phyloP scores from a whole-genome alignment of 1,140 invertebrate genomes.

The Macrostomum lignano region DNA sequence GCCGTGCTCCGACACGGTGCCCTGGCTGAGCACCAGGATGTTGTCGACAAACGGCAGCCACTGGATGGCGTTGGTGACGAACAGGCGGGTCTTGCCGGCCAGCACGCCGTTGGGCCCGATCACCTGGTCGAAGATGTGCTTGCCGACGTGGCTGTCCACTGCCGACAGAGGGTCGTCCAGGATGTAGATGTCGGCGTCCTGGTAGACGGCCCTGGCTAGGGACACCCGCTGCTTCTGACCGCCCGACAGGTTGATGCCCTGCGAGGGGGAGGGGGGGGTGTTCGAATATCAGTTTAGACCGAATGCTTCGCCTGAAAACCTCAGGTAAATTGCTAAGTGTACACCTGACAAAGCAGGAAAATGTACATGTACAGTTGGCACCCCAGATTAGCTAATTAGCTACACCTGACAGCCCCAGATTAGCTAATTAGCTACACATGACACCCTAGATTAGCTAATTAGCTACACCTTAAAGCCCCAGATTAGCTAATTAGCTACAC shows the following conservation, averaged over 20 bases:
- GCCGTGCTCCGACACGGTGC: slow-evolving; percentile 19
- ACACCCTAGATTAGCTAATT: too few relatives aligned
- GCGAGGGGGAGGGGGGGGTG: too few relatives aligned
- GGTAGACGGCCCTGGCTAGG: slow-evolving; percentile 47
- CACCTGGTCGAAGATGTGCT: slow-evolving; percentile 25
- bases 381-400: too few relatives aligned
- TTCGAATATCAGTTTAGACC: too few relatives aligned
- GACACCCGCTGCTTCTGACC: slow-evolving; percentile 49
- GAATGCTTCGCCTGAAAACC: too few relatives aligned
- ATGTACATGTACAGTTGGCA: too few relatives aligned
- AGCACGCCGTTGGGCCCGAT: slow-evolving; percentile 39
- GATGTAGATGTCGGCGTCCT: slow-evolving; percentile 38
- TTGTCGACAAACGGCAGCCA: slow-evolving; percentile 19
- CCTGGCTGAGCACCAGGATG: slow-evolving; percentile 22
- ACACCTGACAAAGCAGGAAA: too few relatives aligned
- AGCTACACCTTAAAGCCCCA: too few relatives aligned
- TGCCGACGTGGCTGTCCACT: slow-evolving; percentile 23
- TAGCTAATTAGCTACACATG: too few relatives aligned
- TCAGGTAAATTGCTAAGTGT: too few relatives aligned
- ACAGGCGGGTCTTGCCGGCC: slow-evolving; percentile 21
- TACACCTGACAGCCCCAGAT: too few relatives aligned
- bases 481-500: too few relatives aligned
- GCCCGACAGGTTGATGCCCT: slow-evolving; percentile 38
- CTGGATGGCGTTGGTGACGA: slow-evolving; percentile 21
- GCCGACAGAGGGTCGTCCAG: slow-evolving; percentile 33